Conservation (phyloP, 2,888 invertebrate species). For the Heteromyza rotundicornis region DNA sequence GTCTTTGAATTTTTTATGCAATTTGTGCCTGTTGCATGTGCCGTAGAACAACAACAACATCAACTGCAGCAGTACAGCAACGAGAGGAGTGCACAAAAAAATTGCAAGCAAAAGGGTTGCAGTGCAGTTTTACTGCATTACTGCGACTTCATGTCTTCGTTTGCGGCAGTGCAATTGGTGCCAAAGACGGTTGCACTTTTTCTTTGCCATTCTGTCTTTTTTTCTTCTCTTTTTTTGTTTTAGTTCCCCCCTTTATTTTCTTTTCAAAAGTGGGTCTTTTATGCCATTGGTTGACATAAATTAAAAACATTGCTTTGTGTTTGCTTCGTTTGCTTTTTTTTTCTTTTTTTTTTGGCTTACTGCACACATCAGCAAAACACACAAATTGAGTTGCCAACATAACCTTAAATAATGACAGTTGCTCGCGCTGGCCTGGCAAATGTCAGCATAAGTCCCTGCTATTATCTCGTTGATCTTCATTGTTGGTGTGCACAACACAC, state of each 20-base stretch:
- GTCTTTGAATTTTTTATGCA: conserved; percentile 1
- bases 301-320: not conserved
- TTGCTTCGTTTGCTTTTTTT: not conserved
- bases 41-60: not conserved
- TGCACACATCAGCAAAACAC: no score
- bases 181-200: not conserved
- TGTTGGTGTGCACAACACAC: no score
- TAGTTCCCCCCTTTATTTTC: not conserved
- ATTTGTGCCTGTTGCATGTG: conserved; percentile 4
- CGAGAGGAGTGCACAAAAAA: not conserved
- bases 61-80: not conserved
- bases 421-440: not conserved
- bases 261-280: not conserved
- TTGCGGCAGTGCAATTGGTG: not conserved
- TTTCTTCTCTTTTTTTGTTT: not conserved
- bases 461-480: no score
- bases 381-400: not conserved
- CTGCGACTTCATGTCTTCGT: not conserved
- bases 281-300: not conserved
- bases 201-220: not conserved
- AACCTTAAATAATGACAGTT: not conserved
- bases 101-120: not conserved
- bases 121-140: not conserved
- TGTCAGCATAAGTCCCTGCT: not conserved
- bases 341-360: not conserved